These are phyloP conservation scores for Australoheros scitulus DNA, from an alignment of 2,113 vertebrate genomes.

Conservation along the genomic window DNA sequence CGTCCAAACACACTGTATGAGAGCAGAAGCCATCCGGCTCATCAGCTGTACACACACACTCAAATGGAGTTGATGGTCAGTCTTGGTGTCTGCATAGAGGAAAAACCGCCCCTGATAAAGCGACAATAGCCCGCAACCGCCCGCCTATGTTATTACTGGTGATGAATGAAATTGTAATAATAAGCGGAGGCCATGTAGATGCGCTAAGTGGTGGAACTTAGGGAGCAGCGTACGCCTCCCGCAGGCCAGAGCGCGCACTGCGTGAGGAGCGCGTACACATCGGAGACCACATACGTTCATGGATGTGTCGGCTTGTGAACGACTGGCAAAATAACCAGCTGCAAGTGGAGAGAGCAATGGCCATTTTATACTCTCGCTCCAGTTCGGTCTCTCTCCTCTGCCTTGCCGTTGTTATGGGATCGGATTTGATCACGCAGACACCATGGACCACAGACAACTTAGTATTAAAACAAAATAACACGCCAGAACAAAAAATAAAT, in stretches of 20 bases:
- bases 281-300: neutral
- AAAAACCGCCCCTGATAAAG: slow-evolving; percentile 2
- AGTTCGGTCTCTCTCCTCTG: neutral
- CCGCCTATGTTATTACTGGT: slow-evolving; percentile 32
- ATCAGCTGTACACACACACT: neutral
- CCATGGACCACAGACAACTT: neutral
- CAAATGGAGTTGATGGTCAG: neutral
- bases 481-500: neutral
- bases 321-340: slow-evolving; percentile 49
- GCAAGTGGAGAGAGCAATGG: slow-evolving; percentile 32
- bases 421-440: slow-evolving; percentile 3
- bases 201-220: slow-evolving; percentile 44
- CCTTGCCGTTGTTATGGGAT: neutral
- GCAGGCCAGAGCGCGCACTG: slow-evolving; percentile 61
- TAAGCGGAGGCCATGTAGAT: slow-evolving; percentile 27
- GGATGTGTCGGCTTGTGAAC: slow-evolving; percentile 32
- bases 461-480: neutral
- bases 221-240: slow-evolving; percentile 62
- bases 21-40: slow-evolving; percentile 9
- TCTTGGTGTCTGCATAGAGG: slow-evolving; percentile 5
- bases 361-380: slow-evolving; percentile 20
- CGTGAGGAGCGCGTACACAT: slow-evolving; percentile 21
- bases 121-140: slow-evolving; percentile 7
- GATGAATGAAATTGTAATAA: slow-evolving; percentile 41
- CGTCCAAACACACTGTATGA: neutral